Percentiles rank a stretch among this genome's conserved stretches.
Conservation (phyloP, 1,140 invertebrate species). For the Cardiocondyla obscurior region DNA sequence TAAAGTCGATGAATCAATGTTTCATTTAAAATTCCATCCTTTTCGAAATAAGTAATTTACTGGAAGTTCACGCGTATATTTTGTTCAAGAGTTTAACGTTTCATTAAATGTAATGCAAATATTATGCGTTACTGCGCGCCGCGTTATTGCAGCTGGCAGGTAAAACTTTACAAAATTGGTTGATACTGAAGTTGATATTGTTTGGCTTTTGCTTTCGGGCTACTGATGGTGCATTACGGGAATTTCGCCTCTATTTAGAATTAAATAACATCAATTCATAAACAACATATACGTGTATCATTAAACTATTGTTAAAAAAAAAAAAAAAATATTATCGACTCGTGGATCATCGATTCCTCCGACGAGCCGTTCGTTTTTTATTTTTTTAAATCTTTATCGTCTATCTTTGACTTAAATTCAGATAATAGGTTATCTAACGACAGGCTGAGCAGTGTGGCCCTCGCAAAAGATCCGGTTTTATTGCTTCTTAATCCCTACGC, state of each 20-base stretch:
- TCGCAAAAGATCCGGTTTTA: constrained; percentile 5
- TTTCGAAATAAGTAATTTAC: no score
- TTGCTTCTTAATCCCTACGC: constrained; percentile 47
- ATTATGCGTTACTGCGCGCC: constrained; percentile 22
- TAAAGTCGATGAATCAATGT: constrained; percentile 43
- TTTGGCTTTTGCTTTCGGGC: constrained; percentile 4
- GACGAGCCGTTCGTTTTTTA: not conserved
- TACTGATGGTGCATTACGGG: not conserved
- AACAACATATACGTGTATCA: no score
- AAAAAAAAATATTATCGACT: no score
- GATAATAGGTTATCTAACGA: constrained; percentile 46
- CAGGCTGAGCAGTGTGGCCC: not conserved
- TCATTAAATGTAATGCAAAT: constrained; percentile 53
- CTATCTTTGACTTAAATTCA: constrained; percentile 53
- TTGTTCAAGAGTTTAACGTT: constrained; percentile 35
- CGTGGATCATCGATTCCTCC: no score
- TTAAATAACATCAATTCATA: not conserved
- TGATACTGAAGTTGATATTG: constrained; percentile 10
- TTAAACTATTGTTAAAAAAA: not conserved
- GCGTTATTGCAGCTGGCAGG: constrained; percentile 7
- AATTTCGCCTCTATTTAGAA: not conserved
- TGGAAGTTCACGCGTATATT: no score
- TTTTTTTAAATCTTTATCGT: constrained; percentile 31
- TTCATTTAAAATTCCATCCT: no score
- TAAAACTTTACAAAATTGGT: constrained; percentile 43